Base-by-base conservation (phyloP, 2,797 vertebrate species). In the Brotula barbata region DNA sequence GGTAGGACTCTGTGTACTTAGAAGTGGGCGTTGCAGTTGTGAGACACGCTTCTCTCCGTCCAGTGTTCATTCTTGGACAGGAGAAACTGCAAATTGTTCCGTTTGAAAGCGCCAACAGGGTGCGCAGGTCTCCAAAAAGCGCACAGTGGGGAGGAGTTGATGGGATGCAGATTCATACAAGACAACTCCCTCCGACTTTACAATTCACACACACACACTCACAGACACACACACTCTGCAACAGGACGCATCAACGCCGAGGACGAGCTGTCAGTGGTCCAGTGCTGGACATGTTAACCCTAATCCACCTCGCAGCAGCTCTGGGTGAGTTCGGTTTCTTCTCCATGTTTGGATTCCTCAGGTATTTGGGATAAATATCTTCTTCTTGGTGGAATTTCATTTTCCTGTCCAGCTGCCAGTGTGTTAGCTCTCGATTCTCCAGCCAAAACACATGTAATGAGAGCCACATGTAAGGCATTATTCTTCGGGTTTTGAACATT, bases 311-410 rank as follows among this genome's bases (percentile, higher is more conserved):
- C 39, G 40, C 85, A 33, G 51, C 77, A 28, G 11, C 83, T 73
- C 16, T 91, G 47, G 86, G 91, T 92, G 80, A 92, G 90, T 90
- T 57, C 10, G 23, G 11, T 22, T 45, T 62, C 76, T 33, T 11
- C 8, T 58, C 25, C 40, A 1, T 3, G 33, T 21, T 14, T 19
- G 21, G 42, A 3, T 19, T 53, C 11, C 17, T 34, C 11, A 50
- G 49, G 13, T 21, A 28, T 12, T 57, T 12, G 31, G 34, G 19
- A 16, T 19, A 22, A 36, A 14, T 39, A 9, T 19, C 46, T 12
- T 37, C 5, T n/a, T 5, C 5, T 36, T 62, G 15, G n/a, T 33
- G 33, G 43, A 58, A 34, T 36, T 6, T 28, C 6, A 36, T 49
- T 34, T 59, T 31, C n/a, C 40, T 64, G 12, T 3, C 5, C 31